Conservation (phyloP, 2,797 vertebrate species). For the Oreochromis mossambicus region DNA sequence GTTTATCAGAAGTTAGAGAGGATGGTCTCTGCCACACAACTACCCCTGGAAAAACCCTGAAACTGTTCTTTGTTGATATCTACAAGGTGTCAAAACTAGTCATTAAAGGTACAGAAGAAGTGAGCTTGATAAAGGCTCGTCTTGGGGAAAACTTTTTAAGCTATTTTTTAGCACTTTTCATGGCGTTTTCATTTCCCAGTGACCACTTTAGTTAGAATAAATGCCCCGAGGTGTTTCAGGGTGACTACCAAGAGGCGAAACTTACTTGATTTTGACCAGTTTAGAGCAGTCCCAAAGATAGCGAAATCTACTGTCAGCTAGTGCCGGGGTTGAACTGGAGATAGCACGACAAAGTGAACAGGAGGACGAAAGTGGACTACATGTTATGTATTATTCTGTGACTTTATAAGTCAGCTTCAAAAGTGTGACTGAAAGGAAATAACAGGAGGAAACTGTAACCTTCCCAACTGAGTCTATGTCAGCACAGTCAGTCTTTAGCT, state of each 20-base stretch:
- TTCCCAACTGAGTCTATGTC: background rate
- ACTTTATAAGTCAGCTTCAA: background rate
- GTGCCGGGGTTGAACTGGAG: background rate
- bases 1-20: background rate
- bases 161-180: background rate
- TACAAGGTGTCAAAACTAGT: background rate
- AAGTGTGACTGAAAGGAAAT: background rate
- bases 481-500: background rate
- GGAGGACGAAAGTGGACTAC: background rate
- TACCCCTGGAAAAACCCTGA: background rate
- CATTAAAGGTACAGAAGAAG: background rate
- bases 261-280: background rate
- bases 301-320: background rate
- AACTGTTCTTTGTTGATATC: background rate
- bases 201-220: background rate
- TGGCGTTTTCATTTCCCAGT: background rate
- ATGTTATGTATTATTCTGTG: background rate
- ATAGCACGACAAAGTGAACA: background rate
- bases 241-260: rapidly evolving
- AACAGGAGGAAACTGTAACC: background rate
- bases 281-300: background rate
- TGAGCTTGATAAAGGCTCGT: background rate
- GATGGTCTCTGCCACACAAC: background rate
- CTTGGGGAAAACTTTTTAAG: background rate
- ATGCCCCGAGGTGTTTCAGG: background rate